phyloP scores from a whole-genome alignment of 2,113 vertebrate genomes.

The Symphodus melops region DNA sequence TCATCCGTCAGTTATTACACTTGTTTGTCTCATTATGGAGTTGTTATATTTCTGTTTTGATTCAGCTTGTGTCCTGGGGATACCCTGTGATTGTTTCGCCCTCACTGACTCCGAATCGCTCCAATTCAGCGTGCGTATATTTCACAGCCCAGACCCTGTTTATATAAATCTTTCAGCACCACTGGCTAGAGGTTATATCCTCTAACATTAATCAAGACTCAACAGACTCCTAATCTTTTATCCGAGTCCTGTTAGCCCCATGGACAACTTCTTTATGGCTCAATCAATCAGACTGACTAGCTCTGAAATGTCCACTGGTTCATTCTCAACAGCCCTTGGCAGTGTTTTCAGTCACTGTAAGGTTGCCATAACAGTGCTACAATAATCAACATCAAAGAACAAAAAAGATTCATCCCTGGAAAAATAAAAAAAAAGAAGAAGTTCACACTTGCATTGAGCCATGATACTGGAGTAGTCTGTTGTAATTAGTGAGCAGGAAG shows the following conservation, averaged over 20 bases:
- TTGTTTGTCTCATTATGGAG: conserved; percentile 56
- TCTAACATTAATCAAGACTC: conserved; percentile 73
- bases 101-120: conserved; percentile 40
- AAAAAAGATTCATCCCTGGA: conserved; percentile 7
- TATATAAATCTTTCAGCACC: conserved; percentile 67
- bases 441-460: conserved; percentile 19
- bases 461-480: conserved; percentile 19
- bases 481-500: conserved; percentile 35
- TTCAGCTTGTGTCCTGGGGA: conserved; percentile 41
- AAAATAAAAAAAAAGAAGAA: too few relatives aligned
- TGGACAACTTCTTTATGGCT: conserved; percentile 75
- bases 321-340: conserved; percentile 46
- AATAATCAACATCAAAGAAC: conserved; percentile 38
- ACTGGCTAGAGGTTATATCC: conserved; percentile 64
- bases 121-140: conserved; percentile 42
- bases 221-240: conserved; percentile 74
- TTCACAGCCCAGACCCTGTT: conserved; percentile 45
- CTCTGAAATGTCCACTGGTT: conserved; percentile 64
- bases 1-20: conserved; percentile 39
- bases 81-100: conserved; percentile 40
- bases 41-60: conserved; percentile 50
- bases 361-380: conserved; percentile 32
- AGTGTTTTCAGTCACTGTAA: conserved; percentile 32
- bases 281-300: conserved; percentile 76
- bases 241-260: conserved; percentile 65